Evolutionary conservation across 2,797 vertebrate species (phyloP).

Genomic region (Tiaroga cobitis): DNA sequence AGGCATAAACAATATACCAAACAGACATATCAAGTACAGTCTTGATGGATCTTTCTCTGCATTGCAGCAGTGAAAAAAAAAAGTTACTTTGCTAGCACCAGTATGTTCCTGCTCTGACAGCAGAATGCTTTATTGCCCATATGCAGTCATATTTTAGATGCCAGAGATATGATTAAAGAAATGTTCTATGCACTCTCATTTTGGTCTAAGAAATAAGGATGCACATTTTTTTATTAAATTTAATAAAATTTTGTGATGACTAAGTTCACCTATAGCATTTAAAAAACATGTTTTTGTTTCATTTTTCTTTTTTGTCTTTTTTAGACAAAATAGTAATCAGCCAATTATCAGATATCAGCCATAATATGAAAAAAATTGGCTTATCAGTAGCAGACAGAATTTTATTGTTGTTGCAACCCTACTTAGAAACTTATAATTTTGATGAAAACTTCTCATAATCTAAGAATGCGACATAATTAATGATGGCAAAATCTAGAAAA

Average conservation of each 20-base stretch:
- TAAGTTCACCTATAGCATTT: not conserved
- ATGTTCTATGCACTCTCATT: not conserved
- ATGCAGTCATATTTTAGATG: conserved; percentile 15
- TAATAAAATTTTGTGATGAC: not conserved
- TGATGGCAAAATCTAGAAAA: not conserved
- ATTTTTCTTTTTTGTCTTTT: not conserved
- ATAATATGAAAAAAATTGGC: not conserved
- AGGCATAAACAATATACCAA: conserved; percentile 45
- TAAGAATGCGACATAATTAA: not conserved
- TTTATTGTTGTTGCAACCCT: not conserved
- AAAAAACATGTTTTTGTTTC: not conserved
- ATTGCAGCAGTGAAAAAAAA: conserved; percentile 28
- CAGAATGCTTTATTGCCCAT: conserved; percentile 30
- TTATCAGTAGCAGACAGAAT: not conserved
- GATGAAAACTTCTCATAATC: not conserved
- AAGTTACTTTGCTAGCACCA: conserved; percentile 12
- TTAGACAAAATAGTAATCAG: not conserved
- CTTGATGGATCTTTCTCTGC: conserved; percentile 49
- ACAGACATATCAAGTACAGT: conserved; percentile 41
- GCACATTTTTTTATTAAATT: not conserved
- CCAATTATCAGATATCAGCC: not conserved
- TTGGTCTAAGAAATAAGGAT: not conserved
- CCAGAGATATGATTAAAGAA: not conserved
- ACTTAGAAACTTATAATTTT: too few species aligned
- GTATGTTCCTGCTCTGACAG: conserved; percentile 38